These are phyloP conservation scores for Caenorhabditis parvicauda DNA, from an alignment of 2,888 invertebrate species.

Conservation along the genomic window DNA sequence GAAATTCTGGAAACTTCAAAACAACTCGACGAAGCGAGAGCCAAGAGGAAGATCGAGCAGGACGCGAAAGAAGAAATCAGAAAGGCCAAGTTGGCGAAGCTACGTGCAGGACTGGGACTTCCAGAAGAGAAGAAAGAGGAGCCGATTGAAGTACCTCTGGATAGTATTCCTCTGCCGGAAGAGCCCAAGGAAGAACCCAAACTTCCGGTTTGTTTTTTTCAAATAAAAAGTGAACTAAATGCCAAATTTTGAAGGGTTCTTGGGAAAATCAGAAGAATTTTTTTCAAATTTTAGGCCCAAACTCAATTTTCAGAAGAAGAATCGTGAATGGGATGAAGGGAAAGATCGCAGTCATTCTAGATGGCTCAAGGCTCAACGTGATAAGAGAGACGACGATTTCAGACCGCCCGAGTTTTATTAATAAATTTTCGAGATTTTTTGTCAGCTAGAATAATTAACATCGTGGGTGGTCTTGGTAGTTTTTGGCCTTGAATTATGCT, in stretches of 20 bases:
- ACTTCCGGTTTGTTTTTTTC: constrained; percentile 10
- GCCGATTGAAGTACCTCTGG: constrained; percentile 14
- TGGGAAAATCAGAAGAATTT: no score
- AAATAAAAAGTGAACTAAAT: neutral
- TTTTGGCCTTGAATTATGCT: no score
- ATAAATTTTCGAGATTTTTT: no score
- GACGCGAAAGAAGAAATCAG: constrained; percentile 7
- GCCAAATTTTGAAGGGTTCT: neutral
- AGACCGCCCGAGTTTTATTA: constrained; percentile 47
- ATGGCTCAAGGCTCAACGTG: constrained; percentile 49
- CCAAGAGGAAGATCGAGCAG: constrained; percentile 19
- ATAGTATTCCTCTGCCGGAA: constrained; percentile 36
- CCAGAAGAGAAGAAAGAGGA: constrained; percentile 22
- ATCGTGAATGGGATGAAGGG: constrained; percentile 55
- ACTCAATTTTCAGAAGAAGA: constrained; percentile 22
- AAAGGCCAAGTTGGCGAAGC: constrained; percentile 10
- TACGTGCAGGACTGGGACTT: constrained; percentile 10
- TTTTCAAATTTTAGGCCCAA: neutral
- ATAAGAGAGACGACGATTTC: constrained; percentile 55
- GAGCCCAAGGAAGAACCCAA: constrained; percentile 22
- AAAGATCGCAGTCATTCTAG: constrained; percentile 34
- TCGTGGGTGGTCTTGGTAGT: no score
- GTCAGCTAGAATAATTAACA: no score
- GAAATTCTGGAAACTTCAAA: constrained; percentile 40
- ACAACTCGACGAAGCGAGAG: constrained; percentile 27